Evolutionary conservation across 2,797 vertebrate species (phyloP), one percentile per base, ranked within the genome.

Genomic region (Sardinella longiceps): DNA sequence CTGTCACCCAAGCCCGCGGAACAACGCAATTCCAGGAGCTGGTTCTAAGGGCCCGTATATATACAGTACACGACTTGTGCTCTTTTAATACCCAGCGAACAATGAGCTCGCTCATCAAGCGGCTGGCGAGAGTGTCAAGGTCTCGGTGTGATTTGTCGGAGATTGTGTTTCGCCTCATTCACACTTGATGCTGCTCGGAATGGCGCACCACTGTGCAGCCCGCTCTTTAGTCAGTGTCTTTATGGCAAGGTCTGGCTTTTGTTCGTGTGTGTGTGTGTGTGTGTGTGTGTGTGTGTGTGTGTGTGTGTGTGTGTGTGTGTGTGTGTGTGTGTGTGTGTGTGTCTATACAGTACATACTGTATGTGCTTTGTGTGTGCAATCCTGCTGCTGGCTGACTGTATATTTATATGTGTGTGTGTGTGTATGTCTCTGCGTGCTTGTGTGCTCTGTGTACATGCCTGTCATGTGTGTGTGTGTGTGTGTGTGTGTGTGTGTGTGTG

Each of bases 311-410:
- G 60, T 66, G 25, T 66, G 60, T 66, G 60, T 66, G 60, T 66
- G 60, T 66, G 82, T 30, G 60, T 66, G 60, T 66, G 60, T 66
- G n/a, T n/a, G n/a, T n/a, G n/a, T n/a, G n/a, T n/a, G n/a, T n/a
- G n/a, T n/a, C n/a, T n/a, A n/a, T n/a, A n/a, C n/a, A n/a, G 60
- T 37, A 7, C 12, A n/a, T 30, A n/a, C n/a, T n/a, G n/a, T n/a
- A 15, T 12, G 7, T 82, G 9, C 43, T 43, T 43, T 39, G 63
- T 28, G 63, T 70, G 63, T 70, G 63, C 43, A 43, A 3, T 43
- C 43, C 39, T 43, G 39, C 39, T 7, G 2, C 7, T 43, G 43
- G 43, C 43, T 43, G 43, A 1, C 43, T 43, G 43, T 43, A 43
- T 25, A 6, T 60, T 23, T 53, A 11, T 14, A 9, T 46, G 12